Base-by-base conservation (phyloP, 2,113 vertebrate genomes). In the Cyprinodon brontotheroides region DNA sequence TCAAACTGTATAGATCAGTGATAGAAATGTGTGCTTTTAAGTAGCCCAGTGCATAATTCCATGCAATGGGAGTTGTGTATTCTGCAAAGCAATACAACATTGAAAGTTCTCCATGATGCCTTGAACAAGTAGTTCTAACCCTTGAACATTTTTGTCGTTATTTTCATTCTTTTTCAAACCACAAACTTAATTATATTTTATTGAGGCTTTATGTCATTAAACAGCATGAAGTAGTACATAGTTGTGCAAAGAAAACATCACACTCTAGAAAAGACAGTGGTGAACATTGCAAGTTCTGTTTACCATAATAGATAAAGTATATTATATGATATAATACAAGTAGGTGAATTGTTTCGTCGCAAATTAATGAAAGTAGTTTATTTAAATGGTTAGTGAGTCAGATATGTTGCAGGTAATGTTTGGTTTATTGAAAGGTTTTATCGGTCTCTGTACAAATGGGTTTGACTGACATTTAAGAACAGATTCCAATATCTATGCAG, bases 1-100 rank as follows among this genome's bases (percentile, higher is more conserved):
- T 75, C 10, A 74, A 79, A 77, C 67, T 69, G 60, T 61, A 86
- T 72, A 71, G 87, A 91, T 89, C 83, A 65, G 63, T 65, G 87
- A 87, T 84, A 53, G 61, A 70, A 77, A 84, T 81, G 67, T 84
- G 81, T 48, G 80, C 66, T 74, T 69, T 77, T 48, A 83, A 65
- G 68, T 81, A 80, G 79, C 71, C 87, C 81, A 71, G 63, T 17
- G 40, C n/a, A 3, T 74, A n/a, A 74, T 60, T 61, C 53, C 70
- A 65, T 83, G 64, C 20, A 82, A 63, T 87, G 68, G 45, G 11
- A 7, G 39, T 61, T 82, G 10, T 65, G 47, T 61, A 74, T 29
- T 29, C 50, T 53, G 77, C 73, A 75, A 12, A 71, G 72, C 76
- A 39, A 13, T 10, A 38, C 9, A 40, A 17, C 20, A 65, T 4